phyloP scores from a whole-genome alignment of 2,888 invertebrate genomes.

The Hypselothyrea guttata region DNA sequence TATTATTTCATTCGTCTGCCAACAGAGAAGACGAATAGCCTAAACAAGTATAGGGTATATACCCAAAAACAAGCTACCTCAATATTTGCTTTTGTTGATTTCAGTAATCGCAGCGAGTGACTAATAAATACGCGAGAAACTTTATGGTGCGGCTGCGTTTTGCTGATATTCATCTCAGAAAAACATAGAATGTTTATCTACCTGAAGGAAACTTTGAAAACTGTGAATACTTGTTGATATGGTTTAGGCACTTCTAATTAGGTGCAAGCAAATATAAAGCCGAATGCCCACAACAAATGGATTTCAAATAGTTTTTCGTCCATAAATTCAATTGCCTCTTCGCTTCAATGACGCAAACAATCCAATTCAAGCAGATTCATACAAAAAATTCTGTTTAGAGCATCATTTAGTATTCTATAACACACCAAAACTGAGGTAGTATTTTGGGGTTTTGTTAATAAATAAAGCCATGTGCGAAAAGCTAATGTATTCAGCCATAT shows the following conservation, averaged over 20 bases:
- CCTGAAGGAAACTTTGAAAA: constrained; percentile 8
- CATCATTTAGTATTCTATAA: constrained; percentile 37
- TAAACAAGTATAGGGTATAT: background rate
- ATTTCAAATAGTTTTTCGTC: constrained; percentile 40
- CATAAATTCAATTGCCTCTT: constrained; percentile 27
- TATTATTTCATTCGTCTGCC: constrained; percentile 9
- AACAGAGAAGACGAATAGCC: constrained; percentile 29
- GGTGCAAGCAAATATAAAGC: constrained; percentile 45
- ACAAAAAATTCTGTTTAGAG: constrained; percentile 34
- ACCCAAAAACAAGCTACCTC: constrained; percentile 14
- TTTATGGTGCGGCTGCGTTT: constrained; percentile 24
- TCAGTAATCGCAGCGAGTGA: constrained; percentile 32
- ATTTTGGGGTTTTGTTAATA: constrained; percentile 25
- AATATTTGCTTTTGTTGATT: constrained; percentile 17
- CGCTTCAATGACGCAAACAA: constrained; percentile 43
- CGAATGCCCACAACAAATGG: constrained; percentile 24
- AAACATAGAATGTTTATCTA: constrained; percentile 7
- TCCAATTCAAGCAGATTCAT: constrained; percentile 6
- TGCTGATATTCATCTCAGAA: background rate
- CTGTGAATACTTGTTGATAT: constrained; percentile 1
- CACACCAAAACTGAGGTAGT: background rate
- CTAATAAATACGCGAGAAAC: constrained; percentile 38
- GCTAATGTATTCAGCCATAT: constrained; percentile 12
- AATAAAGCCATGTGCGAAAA: constrained; percentile 55
- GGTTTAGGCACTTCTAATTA: constrained; percentile 39